Evolutionary conservation across 2,113 vertebrate genomes (phyloP).

Genomic region (Cettia cetti): DNA sequence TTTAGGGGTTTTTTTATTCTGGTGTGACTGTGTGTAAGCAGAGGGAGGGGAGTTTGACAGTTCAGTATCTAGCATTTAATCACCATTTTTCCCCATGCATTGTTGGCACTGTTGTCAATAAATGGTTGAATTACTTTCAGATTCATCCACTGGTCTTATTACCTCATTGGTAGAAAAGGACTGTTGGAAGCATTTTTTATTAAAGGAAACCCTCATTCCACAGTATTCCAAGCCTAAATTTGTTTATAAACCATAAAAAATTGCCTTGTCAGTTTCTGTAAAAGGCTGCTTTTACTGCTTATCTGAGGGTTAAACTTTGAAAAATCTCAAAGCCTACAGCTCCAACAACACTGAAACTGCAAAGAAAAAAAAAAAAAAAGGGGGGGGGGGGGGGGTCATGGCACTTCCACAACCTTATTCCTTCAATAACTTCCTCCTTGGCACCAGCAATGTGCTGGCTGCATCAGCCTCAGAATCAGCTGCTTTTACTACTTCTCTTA

Average conservation of each 20-base stretch:
- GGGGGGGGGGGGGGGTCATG: too few relatives aligned
- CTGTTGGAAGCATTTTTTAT: not conserved
- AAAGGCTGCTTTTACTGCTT: not conserved
- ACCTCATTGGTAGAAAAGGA: not conserved
- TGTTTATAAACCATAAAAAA: not conserved
- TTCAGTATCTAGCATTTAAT: not conserved
- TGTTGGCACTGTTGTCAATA: not conserved
- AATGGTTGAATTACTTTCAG: not conserved
- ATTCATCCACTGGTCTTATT: not conserved
- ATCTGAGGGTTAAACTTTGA: rapidly evolving
- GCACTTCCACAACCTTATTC: not conserved
- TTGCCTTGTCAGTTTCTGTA: not conserved
- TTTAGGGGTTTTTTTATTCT: not conserved
- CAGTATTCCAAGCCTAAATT: not conserved
- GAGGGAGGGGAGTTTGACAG: not conserved
- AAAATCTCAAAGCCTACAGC: not conserved
- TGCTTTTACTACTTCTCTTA: too few relatives aligned
- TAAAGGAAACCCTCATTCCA: not conserved
- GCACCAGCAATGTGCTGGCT: not conserved
- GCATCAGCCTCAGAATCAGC: not conserved
- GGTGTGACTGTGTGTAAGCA: not conserved
- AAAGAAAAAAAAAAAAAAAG: too few relatives aligned
- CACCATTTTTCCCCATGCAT: not conserved
- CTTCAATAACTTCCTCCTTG: not conserved
- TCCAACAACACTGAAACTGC: not conserved